A percentile compares a stretch with the other conserved stretches of the same genome.
These are phyloP conservation scores for Sebastes variabilis DNA, from an alignment of 2,797 vertebrate genomes.

Conservation along the genomic window DNA sequence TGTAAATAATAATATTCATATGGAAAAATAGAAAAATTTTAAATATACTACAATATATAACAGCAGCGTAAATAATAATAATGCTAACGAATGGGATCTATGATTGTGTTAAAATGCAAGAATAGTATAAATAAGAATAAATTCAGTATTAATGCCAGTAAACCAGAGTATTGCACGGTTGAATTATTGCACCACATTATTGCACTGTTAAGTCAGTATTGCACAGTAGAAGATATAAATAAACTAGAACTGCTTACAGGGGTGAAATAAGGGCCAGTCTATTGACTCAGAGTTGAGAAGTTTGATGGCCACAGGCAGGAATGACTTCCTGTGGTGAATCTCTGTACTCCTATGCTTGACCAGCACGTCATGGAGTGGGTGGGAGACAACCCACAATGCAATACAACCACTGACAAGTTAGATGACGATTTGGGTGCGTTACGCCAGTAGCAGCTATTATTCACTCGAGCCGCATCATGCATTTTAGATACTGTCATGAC, in stretches of 20 bases:
- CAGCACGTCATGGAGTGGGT: not conserved
- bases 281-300: no score
- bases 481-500: no score
- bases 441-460: no score
- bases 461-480: not conserved
- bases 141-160: not conserved
- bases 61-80: not conserved
- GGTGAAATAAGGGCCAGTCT: no score
- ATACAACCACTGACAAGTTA: not conserved
- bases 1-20: no score
- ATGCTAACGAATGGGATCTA: fast-evolving
- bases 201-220: not conserved
- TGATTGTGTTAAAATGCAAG: not conserved
- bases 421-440: not conserved
- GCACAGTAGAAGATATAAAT: not conserved
- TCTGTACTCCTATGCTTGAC: not conserved
- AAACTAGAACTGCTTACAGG: fast-evolving
- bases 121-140: not conserved
- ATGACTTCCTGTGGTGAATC: not conserved
- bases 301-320: not conserved
- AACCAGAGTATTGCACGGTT: not conserved
- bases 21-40: not conserved
- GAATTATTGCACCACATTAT: not conserved
- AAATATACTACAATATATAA: not conserved
- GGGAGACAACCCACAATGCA: not conserved